phyloP scores from a whole-genome alignment of 2,888 invertebrate genomes.

The Ellobium chinense region DNA sequence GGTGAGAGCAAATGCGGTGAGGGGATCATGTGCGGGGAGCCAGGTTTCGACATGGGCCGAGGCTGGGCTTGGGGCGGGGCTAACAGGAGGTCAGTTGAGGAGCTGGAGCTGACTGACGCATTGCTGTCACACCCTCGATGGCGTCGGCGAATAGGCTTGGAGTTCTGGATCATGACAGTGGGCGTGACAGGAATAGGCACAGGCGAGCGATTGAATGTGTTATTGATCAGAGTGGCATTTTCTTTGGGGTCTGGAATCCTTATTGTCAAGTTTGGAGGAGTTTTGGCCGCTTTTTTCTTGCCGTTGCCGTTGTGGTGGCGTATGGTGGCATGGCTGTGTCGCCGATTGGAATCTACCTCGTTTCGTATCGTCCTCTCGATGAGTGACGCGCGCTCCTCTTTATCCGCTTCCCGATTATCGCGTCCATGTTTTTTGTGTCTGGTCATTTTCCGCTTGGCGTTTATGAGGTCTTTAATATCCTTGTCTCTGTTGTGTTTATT shows the following conservation, averaged over 20 bases:
- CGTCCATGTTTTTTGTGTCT: background rate
- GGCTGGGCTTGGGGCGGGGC: constrained; percentile 1
- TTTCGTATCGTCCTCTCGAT: background rate
- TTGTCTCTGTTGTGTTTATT: constrained; percentile 4
- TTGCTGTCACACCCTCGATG: constrained; percentile 40
- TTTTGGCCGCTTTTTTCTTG: constrained; percentile 4
- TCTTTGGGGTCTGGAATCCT: constrained; percentile 30
- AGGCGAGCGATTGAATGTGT: constrained; percentile 33
- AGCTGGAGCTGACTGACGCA: constrained; percentile 52
- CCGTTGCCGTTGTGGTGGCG: background rate
- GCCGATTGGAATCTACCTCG: constrained; percentile 4
- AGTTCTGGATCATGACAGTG: constrained; percentile 54
- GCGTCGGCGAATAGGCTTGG: constrained; percentile 22
- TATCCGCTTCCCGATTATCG: background rate
- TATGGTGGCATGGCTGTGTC: background rate
- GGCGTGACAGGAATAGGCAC: constrained; percentile 57
- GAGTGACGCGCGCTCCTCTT: background rate
- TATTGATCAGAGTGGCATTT: background rate
- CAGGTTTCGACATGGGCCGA: background rate
- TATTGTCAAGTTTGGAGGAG: constrained; percentile 44
- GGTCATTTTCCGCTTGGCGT: constrained; percentile 22
- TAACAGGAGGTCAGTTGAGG: constrained; percentile 48
- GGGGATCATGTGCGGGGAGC: background rate
- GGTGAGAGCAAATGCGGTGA: constrained; percentile 18
- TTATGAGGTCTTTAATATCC: constrained; percentile 36